Conservation (phyloP, 2,113 vertebrate species). For the Mustela nigripes region DNA sequence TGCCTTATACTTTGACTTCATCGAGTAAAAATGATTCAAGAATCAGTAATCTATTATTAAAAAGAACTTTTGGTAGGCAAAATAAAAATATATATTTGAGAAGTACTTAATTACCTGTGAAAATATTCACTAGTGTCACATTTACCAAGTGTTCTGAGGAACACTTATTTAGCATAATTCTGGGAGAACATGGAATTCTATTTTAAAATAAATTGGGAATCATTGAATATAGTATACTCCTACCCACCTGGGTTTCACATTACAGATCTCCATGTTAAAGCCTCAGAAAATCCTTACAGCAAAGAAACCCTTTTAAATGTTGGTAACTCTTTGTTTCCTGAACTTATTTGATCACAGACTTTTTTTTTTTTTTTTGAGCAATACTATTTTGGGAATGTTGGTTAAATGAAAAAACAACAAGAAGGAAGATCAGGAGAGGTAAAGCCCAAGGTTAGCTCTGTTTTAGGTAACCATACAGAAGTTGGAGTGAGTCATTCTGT, state of each 20-base stretch:
- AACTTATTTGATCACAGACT: neutral
- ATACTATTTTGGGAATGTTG: neutral
- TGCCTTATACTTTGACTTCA: neutral
- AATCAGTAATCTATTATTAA: neutral
- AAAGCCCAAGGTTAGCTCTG: neutral
- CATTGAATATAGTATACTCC: neutral
- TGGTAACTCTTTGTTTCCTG: neutral
- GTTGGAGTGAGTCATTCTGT: neutral
- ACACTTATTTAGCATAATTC: neutral
- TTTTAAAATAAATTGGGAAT: constrained; percentile 39
- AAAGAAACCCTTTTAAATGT: constrained; percentile 38
- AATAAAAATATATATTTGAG: neutral
- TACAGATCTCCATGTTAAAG: neutral
- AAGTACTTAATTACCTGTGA: neutral
- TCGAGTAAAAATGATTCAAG: neutral
- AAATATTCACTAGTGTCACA: neutral
- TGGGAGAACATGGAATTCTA: neutral
- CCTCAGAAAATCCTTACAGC: neutral
- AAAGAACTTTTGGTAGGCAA: neutral
- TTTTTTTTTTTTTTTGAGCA: neutral
- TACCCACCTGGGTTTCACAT: neutral
- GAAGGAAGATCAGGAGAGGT: neutral
- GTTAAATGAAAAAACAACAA: constrained; percentile 40
- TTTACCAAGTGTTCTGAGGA: neutral
- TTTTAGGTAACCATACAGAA: neutral